These are phyloP conservation scores for Mellivora capensis DNA, from an alignment of 2,113 vertebrate species.

Conservation along the genomic window DNA sequence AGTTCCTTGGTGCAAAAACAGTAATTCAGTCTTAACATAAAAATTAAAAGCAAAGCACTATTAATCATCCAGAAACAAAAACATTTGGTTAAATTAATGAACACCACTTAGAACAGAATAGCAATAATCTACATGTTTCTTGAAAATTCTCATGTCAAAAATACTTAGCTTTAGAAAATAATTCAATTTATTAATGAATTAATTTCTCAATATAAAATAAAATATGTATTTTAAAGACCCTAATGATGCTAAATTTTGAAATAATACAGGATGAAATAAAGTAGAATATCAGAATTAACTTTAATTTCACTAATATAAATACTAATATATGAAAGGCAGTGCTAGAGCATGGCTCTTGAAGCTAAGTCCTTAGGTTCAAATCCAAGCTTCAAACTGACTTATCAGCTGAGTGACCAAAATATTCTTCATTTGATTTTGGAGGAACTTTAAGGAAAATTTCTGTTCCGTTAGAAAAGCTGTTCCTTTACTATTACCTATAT, in stretches of 20 bases:
- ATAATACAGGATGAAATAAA: neutral
- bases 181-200: neutral
- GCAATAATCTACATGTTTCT: neutral
- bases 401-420: neutral
- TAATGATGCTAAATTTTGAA: neutral
- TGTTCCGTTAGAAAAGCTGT: neutral
- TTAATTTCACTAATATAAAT: neutral
- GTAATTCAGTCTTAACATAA: neutral
- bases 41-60: slow-evolving; percentile 46
- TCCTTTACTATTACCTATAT: neutral
- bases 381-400: neutral
- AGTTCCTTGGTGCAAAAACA: neutral
- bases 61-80: slow-evolving; percentile 42
- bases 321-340: neutral
- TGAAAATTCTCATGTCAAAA: slow-evolving; percentile 32
- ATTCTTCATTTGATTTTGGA: neutral
- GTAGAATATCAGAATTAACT: neutral
- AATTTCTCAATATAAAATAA: slow-evolving; percentile 27
- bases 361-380: neutral
- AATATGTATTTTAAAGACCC: neutral
- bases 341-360: neutral
- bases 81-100: slow-evolving; percentile 20
- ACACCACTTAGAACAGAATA: neutral
- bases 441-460: slow-evolving; percentile 25
- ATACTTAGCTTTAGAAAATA: neutral